Percentiles rank a stretch among this genome's conserved stretches.
Conservation (phyloP, 2,113 vertebrate species). For the Phylloscopus trochilus region DNA sequence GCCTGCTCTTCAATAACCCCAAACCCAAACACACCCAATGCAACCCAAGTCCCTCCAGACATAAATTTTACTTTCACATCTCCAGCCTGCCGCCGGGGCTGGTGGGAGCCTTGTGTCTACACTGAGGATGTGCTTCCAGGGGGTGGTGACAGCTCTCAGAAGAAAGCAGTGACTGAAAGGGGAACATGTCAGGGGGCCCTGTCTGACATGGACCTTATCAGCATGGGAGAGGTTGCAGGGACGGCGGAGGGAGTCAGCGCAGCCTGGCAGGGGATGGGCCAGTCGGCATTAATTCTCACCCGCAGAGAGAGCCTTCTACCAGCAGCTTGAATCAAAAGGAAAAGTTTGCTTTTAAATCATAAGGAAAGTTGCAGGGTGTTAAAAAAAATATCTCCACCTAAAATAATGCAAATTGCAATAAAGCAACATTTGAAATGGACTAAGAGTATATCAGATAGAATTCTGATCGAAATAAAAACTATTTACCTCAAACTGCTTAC, state of each 20-base stretch:
- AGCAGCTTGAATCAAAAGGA: neutral
- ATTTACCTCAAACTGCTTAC: neutral
- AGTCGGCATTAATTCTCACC: slow-evolving; percentile 51
- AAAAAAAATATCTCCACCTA: neutral
- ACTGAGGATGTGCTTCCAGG: slow-evolving; percentile 72
- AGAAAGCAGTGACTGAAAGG: slow-evolving; percentile 78
- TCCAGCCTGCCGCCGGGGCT: slow-evolving; percentile 71
- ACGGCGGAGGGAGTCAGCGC: slow-evolving; percentile 20
- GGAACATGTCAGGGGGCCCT: slow-evolving; percentile 80
- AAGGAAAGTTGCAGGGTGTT: neutral
- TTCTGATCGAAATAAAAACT: slow-evolving; percentile 16
- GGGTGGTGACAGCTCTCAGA: slow-evolving; percentile 79
- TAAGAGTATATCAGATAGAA: neutral
- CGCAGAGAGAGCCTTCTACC: slow-evolving; percentile 22
- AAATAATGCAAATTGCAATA: neutral
- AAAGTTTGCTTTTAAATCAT: slow-evolving; percentile 17
- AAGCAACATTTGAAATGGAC: neutral
- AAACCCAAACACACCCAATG: neutral
- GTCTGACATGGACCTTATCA: slow-evolving; percentile 86
- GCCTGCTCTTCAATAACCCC: neutral
- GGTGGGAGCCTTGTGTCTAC: slow-evolving; percentile 74
- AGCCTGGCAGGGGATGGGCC: slow-evolving; percentile 25
- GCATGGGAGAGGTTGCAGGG: slow-evolving; percentile 71
- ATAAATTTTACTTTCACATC: slow-evolving; percentile 47
- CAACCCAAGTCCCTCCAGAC: neutral